phyloP scores from a whole-genome alignment of 2,113 vertebrate species.

The Corythoichthys intestinalis region DNA sequence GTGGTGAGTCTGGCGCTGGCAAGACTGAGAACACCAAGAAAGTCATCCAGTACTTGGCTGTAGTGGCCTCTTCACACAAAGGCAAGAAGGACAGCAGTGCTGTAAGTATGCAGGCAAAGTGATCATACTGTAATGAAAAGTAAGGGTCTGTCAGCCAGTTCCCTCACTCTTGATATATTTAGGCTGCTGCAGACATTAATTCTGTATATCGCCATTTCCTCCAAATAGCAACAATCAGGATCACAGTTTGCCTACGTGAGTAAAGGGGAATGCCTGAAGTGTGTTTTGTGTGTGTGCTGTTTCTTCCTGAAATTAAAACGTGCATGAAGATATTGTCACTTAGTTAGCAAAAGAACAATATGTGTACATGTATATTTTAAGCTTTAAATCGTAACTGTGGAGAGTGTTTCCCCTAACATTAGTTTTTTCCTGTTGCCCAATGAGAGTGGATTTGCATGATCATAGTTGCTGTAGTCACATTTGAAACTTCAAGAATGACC shows the following conservation, averaged over 20 bases:
- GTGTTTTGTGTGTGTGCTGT: constrained; percentile 78
- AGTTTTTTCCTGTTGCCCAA: constrained; percentile 22
- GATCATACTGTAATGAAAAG: constrained; percentile 41
- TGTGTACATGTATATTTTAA: constrained; percentile 11
- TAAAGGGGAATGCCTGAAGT: constrained; percentile 78
- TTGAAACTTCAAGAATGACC: constrained; percentile 12
- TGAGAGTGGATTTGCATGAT: constrained; percentile 29
- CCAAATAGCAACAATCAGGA: constrained; percentile 76
- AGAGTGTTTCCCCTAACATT: constrained; percentile 21
- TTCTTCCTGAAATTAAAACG: constrained; percentile 68
- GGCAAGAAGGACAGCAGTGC: constrained; percentile 78
- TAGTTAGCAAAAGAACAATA: constrained; percentile 15
- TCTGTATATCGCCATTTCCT: constrained; percentile 64
- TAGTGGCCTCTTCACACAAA: constrained; percentile 94
- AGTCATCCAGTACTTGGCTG: constrained; percentile 95
- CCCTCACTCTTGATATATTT: constrained; percentile 72
- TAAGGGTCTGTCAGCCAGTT: constrained; percentile 76
- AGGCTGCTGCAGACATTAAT: constrained; percentile 49
- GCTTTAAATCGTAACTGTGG: constrained; percentile 29
- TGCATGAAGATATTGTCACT: constrained; percentile 82
- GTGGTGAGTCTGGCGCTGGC: constrained; percentile 96
- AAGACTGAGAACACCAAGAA: constrained; percentile 99
- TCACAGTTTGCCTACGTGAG: constrained; percentile 84
- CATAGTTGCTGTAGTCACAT: constrained; percentile 21
- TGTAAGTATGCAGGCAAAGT: constrained; percentile 59